Base-by-base conservation (phyloP, 2,113 vertebrate species). In the Dicaeum eximium region DNA sequence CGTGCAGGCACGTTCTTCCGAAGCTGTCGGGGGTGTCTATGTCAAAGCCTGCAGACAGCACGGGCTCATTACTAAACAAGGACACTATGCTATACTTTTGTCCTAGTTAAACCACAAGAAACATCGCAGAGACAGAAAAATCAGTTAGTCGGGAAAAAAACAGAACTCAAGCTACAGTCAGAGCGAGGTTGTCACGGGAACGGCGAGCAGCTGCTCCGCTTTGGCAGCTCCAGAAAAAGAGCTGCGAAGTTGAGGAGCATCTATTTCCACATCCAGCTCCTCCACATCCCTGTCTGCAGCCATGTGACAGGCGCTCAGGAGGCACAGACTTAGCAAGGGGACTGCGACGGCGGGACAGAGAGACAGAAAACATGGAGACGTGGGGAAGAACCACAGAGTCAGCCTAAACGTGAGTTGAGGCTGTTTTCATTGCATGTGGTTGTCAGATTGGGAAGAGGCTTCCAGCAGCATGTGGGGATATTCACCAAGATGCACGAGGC, bases 11-110 rank as follows among this genome's bases (percentile, higher is more conserved):
- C 13, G 99, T 99, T 98, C 99, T 99, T 95, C 99, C 99, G 87
- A 99, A 98, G 78, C 96, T 98, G 98, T 99, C 99, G 11, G 99
- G 99, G 69, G 99, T 99, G 98, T 99, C 99, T 96, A 99, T 99
- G 97, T 99, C 99, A 98, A 99, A 99, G 98, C 99, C 99, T 99
- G 99, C 98, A 98, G 98, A 99, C 98, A 99, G 98, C 98, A 99
- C 98, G 98, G 97, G 98, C 98, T 99, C 98, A 97, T 99, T 99
- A 99, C 98, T 98, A 98, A 99, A 98, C 97, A 98, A 98, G 98
- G 98, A 99, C 97, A 99, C 98, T 98, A 99, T 97, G 98, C 98
- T 99, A 99, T 97, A 98, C 98, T 99, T 99, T 98, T 98, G 98
- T 97, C 99, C 99, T 99, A 98, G 98, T 95, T 97, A 98, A 97